Conservation (phyloP, 2,888 invertebrate genomes). For the Hydrotaea diabolus region DNA sequence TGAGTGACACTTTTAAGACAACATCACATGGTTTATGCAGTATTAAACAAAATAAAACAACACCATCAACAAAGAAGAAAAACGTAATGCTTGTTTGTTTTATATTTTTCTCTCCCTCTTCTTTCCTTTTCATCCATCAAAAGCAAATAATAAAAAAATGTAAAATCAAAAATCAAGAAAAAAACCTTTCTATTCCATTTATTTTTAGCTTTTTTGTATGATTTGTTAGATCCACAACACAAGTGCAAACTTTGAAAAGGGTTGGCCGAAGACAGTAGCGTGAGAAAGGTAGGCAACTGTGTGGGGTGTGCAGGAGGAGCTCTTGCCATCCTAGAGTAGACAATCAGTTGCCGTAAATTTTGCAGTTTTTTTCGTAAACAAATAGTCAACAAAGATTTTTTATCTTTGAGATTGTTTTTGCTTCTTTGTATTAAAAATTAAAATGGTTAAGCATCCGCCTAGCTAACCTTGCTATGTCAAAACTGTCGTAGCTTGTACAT, state of each 20-base stretch:
- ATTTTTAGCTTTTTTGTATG: not conserved
- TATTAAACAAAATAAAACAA: constrained; percentile 41
- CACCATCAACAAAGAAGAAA: too few relatives aligned
- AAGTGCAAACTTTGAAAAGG: not conserved
- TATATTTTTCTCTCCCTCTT: not conserved
- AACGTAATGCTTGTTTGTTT: constrained; percentile 16
- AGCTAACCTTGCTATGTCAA: too few relatives aligned
- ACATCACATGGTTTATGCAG: constrained; percentile 62
- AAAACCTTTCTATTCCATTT: too few relatives aligned
- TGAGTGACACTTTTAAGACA: constrained; percentile 60
- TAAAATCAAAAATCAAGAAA: not conserved
- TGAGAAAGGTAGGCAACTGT: not conserved
- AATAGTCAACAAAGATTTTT: not conserved
- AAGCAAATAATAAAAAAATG: not conserved
- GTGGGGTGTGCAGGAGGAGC: not conserved
- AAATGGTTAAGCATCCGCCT: too few relatives aligned
- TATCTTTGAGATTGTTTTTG: not conserved
- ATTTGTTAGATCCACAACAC: not conserved
- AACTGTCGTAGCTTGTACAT: too few relatives aligned
- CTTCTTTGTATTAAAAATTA: not conserved
- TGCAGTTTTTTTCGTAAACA: not conserved
- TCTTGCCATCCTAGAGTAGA: too few relatives aligned
- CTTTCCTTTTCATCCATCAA: not conserved
- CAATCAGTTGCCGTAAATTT: not conserved
- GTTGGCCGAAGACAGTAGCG: not conserved